phyloP scores from a whole-genome alignment of 1,140 invertebrate genomes.

The Heliothis virescens region DNA sequence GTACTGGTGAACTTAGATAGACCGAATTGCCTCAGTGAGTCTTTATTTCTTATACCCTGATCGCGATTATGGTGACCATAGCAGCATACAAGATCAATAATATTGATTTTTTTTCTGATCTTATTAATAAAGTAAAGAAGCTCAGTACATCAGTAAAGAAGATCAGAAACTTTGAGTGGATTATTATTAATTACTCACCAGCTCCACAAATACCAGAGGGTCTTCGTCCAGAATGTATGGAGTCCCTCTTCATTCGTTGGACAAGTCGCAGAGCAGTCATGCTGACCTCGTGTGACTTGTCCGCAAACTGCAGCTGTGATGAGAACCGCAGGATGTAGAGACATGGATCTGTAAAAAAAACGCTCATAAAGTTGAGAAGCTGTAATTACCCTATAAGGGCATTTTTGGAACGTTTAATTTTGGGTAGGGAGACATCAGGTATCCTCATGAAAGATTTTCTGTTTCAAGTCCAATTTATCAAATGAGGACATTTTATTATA shows the following conservation, averaged over 20 bases:
- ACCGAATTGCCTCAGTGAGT: no score
- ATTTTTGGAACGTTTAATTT: background rate
- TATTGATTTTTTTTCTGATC: background rate
- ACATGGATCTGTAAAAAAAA: conserved; percentile 93
- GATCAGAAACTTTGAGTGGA: background rate
- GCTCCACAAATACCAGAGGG: conserved; percentile 99
- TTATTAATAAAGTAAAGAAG: background rate
- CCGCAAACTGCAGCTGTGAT: conserved; percentile 96
- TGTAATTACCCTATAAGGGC: no score
- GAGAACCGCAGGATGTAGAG: conserved; percentile 98
- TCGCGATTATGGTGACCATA: no score
- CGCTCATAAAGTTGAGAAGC: background rate
- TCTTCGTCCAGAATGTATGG: conserved; percentile 97
- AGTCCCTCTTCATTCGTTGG: conserved; percentile 99
- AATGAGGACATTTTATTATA: no score
- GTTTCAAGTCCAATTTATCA: no score
- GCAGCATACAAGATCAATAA: background rate
- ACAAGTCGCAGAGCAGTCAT: conserved; percentile 97
- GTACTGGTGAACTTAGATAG: no score
- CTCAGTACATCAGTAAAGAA: background rate
- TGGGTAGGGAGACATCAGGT: background rate
- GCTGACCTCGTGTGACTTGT: conserved; percentile 97
- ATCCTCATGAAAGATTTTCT: no score
- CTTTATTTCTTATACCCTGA: no score
- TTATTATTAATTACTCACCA: conserved; percentile 86